A percentile compares a stretch with the other conserved stretches of the same genome.
These are phyloP conservation scores for Notodonta dromedarius DNA, from an alignment of 2,888 invertebrate genomes.

Conservation along the genomic window DNA sequence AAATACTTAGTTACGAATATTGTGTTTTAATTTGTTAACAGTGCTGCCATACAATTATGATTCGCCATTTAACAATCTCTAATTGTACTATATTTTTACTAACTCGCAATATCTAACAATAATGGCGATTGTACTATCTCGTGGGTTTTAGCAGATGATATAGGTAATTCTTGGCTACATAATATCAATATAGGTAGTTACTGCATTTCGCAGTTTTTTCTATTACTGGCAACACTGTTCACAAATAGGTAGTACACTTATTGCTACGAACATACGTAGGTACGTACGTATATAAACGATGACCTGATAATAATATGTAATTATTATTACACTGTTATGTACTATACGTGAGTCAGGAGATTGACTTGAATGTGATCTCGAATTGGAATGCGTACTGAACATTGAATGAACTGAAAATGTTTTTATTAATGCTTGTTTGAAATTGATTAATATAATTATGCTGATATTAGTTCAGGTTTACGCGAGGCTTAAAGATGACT, in stretches of 20 bases:
- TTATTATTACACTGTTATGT: slow-evolving; percentile 62
- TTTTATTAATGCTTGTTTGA: slow-evolving; percentile 10
- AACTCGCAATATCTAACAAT: too few relatives aligned
- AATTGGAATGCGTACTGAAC: slow-evolving; percentile 68
- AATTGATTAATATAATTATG: not conserved
- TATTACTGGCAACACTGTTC: not conserved
- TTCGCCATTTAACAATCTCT: too few relatives aligned
- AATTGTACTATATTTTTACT: too few relatives aligned
- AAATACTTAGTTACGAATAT: not conserved
- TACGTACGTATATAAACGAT: slow-evolving; percentile 37
- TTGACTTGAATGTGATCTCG: slow-evolving; percentile 78
- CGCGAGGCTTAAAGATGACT: not conserved
- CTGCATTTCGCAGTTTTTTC: not conserved
- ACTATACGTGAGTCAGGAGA: slow-evolving; percentile 72
- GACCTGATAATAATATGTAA: slow-evolving; percentile 60
- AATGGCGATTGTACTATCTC: too few relatives aligned
- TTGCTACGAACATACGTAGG: not conserved
- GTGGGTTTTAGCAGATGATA: too few relatives aligned
- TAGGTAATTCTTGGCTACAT: too few relatives aligned
- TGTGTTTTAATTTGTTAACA: not conserved
- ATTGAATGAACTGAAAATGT: slow-evolving; percentile 30
- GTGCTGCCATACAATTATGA: not conserved
- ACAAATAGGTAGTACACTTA: not conserved
- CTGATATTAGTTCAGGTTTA: not conserved
- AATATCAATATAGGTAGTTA: too few relatives aligned